Evolutionary conservation across 2,113 vertebrate genomes (phyloP).

Genomic region (Myrmophylax atrothorax): DNA sequence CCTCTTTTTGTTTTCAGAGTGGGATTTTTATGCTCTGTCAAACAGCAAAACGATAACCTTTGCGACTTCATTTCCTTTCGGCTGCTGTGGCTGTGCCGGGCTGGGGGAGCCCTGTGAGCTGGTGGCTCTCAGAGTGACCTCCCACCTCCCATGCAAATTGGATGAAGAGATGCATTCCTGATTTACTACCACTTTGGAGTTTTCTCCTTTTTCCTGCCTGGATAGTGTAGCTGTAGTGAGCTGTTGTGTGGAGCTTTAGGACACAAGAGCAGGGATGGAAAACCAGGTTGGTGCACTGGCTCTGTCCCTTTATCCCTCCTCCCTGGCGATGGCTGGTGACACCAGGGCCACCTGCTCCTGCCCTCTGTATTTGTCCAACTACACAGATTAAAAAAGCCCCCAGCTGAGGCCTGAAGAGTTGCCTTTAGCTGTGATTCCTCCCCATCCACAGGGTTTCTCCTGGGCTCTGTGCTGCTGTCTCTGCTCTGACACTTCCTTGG

Average conservation of each 20-base stretch:
- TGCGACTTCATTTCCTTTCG: neutral
- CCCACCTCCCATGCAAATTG: fast-evolving
- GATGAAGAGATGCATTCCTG: neutral
- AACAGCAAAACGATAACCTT: conserved; percentile 1
- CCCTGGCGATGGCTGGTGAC: neutral
- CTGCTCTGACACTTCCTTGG: fast-evolving
- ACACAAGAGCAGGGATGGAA: neutral
- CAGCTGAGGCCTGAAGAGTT: neutral
- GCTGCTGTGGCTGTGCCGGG: neutral
- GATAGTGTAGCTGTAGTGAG: neutral
- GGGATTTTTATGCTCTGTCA: neutral
- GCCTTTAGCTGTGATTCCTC: neutral
- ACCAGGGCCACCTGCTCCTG: neutral
- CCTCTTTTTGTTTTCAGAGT: neutral
- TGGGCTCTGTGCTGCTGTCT: neutral
- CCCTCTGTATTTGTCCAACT: neutral
- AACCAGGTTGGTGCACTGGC: fast-evolving
- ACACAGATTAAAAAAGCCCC: neutral
- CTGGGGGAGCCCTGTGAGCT: neutral
- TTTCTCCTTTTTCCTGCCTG: neutral
- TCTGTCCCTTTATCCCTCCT: neutral
- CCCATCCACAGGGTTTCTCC: neutral
- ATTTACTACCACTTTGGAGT: neutral
- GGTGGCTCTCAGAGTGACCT: neutral
- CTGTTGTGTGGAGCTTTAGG: neutral